phyloP scores from a whole-genome alignment of 2,888 invertebrate genomes.

The Cheilosia pagana region DNA sequence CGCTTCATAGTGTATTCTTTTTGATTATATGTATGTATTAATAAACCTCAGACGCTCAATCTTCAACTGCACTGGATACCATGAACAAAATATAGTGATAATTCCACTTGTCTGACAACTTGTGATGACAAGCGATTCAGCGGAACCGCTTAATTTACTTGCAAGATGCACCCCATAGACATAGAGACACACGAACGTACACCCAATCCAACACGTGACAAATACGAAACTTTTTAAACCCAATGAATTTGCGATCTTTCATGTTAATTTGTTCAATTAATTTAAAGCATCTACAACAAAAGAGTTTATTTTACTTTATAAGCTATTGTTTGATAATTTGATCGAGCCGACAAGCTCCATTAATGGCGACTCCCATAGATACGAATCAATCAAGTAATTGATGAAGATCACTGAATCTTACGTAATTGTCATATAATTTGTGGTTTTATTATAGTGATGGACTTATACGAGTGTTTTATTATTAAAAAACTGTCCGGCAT shows the following conservation, averaged over 20 bases:
- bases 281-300: constrained; percentile 35
- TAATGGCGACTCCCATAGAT: constrained; percentile 1
- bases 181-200: not conserved
- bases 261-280: constrained; percentile 20
- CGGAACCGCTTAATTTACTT: constrained; percentile 29
- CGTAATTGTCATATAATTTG: constrained; percentile 2
- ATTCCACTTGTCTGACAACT: constrained; percentile 5
- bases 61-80: not conserved
- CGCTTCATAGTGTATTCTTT: constrained; percentile 11
- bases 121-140: constrained; percentile 16
- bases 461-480: too few species aligned
- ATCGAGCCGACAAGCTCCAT: constrained; percentile 4
- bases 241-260: constrained; percentile 2
- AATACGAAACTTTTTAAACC: constrained; percentile 26
- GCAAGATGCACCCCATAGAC: constrained; percentile 2
- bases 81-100: not conserved
- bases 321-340: constrained; percentile 15
- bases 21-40: constrained; percentile 5
- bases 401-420: constrained; percentile 19
- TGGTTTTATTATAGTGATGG: not conserved
- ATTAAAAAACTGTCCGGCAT: too few species aligned
- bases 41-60: constrained; percentile 36
- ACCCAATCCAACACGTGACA: constrained; percentile 45
- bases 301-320: constrained; percentile 11
- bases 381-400: constrained; percentile 44